Evolutionary conservation across 2,797 vertebrate genomes (phyloP).

Genomic region (Gadopsis marmoratus): DNA sequence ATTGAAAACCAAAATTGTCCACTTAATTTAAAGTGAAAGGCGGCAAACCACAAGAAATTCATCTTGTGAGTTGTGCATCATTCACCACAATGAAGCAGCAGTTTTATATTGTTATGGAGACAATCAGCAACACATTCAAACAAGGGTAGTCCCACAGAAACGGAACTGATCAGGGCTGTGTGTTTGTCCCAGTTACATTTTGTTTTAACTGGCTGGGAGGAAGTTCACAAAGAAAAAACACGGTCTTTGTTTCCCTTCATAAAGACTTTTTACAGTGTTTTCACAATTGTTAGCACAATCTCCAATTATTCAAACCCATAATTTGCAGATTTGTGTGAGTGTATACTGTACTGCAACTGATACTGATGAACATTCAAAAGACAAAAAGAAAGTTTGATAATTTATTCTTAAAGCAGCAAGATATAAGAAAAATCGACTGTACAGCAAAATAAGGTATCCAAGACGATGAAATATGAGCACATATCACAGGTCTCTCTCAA

Average conservation of each 20-base stretch:
- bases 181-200: neutral
- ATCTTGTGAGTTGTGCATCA: neutral
- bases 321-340: neutral
- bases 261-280: neutral
- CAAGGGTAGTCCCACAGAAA: no score
- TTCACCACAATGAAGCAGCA: neutral
- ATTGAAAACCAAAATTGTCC: neutral
- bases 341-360: neutral
- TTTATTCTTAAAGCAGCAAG: constrained; percentile 82
- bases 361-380: constrained; percentile 5
- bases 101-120: neutral
- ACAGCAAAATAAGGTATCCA: constrained; percentile 59
- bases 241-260: neutral
- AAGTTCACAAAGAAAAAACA: neutral
- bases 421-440: constrained; percentile 76
- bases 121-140: neutral
- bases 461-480: constrained; percentile 54
- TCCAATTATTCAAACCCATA: neutral
- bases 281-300: neutral
- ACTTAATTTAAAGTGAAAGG: constrained; percentile 4
- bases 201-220: neutral
- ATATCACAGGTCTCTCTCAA: constrained; percentile 47
- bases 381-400: constrained; percentile 63
- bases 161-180: neutral
- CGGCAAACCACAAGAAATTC: neutral